Evolutionary conservation across 1,140 invertebrate species (phyloP), one percentile per base, ranked within the genome.

Genomic region (Calephelis virginiensis): DNA sequence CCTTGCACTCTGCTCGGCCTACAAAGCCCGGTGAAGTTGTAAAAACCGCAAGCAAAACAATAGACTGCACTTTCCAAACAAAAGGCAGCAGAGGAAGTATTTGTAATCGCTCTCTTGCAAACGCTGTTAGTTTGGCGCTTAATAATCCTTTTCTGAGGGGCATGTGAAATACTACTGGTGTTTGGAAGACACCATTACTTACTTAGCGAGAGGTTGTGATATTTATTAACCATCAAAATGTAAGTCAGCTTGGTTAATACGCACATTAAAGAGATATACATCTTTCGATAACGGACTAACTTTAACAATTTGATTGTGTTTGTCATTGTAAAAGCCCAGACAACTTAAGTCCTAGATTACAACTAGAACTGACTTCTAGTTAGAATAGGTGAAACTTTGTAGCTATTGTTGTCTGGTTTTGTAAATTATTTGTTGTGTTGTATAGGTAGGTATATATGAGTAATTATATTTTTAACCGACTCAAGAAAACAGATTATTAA

Each of bases 181-280:
- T 68, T 82, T 73, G 67, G 61, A 67, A 68, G 66, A 67, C 66
- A 67, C 77, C 75, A 79, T 85, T 82, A 84, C 79, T 86, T 84
- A 77, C 76, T 77, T 74, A 73, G 66, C 71, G 75, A 77, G 74
- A 80, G 80, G 75, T 80, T 76, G 67, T 66, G 70, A 77, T 83
- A 85, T 85, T 83, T 82, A 85, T 81, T 83, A 76, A 77, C 78
- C 74, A 77, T 82, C 79, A 72, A 66, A 69, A 71, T 69, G 64
- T 78, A 78, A 82, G 70, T 74, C 72, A 65, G 66, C 66, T 70
- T 74, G 75, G 70, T 76, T 80, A 76, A 79, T 79, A 77, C 72
- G 71, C 63, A 71, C 80, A 84, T 81, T 84, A 81, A 75, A 63
- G 67, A 82, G 82, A 84, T 77, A 71, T 75, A 81, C 66, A 73